Conservation (phyloP, 2,113 vertebrate genomes). For the Fulica atra region DNA sequence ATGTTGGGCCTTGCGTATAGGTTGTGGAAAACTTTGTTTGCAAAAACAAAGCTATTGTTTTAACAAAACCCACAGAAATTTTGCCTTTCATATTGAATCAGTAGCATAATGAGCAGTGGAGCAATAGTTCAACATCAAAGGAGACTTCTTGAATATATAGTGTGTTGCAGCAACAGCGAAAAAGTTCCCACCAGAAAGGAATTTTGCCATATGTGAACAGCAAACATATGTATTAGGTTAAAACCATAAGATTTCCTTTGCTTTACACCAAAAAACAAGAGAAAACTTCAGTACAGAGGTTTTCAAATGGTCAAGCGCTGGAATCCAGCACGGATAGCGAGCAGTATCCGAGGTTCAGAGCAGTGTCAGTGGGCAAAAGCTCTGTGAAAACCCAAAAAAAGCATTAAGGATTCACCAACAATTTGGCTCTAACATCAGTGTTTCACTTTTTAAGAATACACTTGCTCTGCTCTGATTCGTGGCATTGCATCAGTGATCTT, state of each 20-base stretch:
- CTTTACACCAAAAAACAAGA: conserved; percentile 60
- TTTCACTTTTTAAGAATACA: not conserved
- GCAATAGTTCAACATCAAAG: conserved; percentile 75
- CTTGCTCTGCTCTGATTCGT: not conserved
- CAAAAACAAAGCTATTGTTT: conserved; percentile 42
- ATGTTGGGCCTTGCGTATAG: not conserved
- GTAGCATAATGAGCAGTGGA: conserved; percentile 72
- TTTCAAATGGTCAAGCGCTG: not conserved
- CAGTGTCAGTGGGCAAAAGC: not conserved
- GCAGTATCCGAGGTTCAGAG: not conserved
- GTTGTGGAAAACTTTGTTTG: conserved; percentile 51
- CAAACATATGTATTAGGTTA: conserved; percentile 63
- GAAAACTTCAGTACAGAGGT: not conserved
- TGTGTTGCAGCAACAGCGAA: conserved; percentile 73
- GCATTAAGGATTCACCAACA: not conserved
- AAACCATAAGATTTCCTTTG: conserved; percentile 75
- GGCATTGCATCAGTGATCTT: not conserved
- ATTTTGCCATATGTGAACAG: conserved; percentile 60
- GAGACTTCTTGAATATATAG: conserved; percentile 68
- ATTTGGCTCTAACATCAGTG: not conserved
- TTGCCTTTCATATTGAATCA: conserved; percentile 75
- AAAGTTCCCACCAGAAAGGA: conserved; percentile 70
- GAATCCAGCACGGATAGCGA: not conserved
- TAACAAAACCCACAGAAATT: conserved; percentile 45
- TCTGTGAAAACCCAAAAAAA: not conserved